Evolutionary conservation across 2,113 vertebrate genomes (phyloP).

Genomic region (Paralichthys olivaceus): DNA sequence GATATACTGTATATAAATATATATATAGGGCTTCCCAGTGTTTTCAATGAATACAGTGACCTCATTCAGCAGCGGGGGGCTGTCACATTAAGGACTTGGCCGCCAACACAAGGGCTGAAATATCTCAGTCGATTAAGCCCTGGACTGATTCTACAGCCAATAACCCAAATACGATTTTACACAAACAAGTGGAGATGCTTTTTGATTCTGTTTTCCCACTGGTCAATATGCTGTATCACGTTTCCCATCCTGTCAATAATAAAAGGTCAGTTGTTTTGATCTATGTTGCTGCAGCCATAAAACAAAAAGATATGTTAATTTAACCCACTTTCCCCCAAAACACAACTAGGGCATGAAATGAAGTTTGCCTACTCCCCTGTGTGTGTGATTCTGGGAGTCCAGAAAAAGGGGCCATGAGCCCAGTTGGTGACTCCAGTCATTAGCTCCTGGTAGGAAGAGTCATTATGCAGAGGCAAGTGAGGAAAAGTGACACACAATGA

Average conservation of each 20-base stretch:
- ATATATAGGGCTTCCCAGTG: not conserved
- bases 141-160: not conserved
- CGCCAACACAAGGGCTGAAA: not conserved
- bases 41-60: conserved; percentile 18
- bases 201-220: not conserved
- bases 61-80: conserved; percentile 29
- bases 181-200: not conserved
- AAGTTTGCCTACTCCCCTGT: not conserved
- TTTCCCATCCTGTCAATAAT: too few relatives aligned
- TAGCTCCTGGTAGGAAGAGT: too few relatives aligned
- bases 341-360: conserved; percentile 51
- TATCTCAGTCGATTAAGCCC: conserved; percentile 21
- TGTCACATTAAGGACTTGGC: conserved; percentile 23
- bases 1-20: not conserved
- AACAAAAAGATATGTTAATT: conserved; percentile 18
- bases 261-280: not conserved
- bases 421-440: too few relatives aligned
- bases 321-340: conserved; percentile 21
- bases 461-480: too few relatives aligned
- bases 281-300: conserved; percentile 4
- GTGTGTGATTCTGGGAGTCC: conserved; percentile 6
- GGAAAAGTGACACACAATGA: too few relatives aligned
- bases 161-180: not conserved
- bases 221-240: not conserved
- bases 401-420: not conserved